A percentile compares a stretch with the other conserved stretches of the same genome.
Evolutionary conservation across 2,113 vertebrate genomes (phyloP).

Genomic region (human): DNA sequence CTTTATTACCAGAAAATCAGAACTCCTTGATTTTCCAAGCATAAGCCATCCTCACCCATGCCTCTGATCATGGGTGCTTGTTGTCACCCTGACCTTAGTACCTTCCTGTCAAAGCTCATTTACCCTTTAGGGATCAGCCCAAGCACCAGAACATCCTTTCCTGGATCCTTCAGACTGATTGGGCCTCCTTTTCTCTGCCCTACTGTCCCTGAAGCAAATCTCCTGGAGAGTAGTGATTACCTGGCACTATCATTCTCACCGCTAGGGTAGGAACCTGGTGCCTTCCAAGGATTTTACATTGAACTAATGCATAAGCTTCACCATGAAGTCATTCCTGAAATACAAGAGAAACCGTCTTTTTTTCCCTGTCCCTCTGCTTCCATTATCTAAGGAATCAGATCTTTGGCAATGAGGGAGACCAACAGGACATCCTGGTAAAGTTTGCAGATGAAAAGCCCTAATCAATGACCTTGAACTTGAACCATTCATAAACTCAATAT

Average conservation of each 20-base stretch:
- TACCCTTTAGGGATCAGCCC: background rate
- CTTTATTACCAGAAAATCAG: background rate
- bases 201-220: background rate
- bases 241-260: background rate
- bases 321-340: background rate
- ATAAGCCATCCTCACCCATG: accelerated
- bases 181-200: background rate
- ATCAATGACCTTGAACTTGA: background rate
- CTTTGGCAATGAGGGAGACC: background rate
- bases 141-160: too few species aligned
- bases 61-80: too few species aligned
- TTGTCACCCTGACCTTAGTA: background rate
- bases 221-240: accelerated
- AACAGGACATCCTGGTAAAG: background rate
- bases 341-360: background rate
- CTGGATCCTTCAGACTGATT: accelerated
- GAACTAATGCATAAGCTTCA: too few species aligned
- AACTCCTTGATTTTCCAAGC: background rate
- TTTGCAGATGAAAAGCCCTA: background rate
- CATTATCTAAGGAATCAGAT: background rate
- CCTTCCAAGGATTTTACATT: background rate
- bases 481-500: background rate
- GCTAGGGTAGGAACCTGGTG: background rate
- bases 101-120: background rate
- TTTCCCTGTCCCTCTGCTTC: background rate